Base-by-base conservation (phyloP, 2,888 invertebrate species). In the Ophion slaviceki region DNA sequence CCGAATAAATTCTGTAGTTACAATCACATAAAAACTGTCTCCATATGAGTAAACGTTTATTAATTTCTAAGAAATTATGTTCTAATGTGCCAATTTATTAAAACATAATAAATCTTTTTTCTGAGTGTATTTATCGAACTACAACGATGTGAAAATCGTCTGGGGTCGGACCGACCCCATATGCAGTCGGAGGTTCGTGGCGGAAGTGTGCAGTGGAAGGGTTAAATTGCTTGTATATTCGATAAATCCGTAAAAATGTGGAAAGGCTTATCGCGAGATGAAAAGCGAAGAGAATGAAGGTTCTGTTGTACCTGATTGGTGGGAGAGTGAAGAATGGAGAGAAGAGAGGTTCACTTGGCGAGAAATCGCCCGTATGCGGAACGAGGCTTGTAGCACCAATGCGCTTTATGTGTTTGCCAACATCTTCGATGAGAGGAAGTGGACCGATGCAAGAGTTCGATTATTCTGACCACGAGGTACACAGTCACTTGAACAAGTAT, bases 371-470 rank as follows among this genome's bases (percentile, higher is more conserved):
- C 53, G 7, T 80, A 64, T 64, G 45, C 59, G n/a, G 10, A 62
- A 71, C 6, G 36, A 57, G 68, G 62, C 57, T 57, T 28, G 76
- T 62, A 76, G 67, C 45, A 47, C 24, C 53, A 72, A 85, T 76
- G 62, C 80, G 71, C 66, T 36, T 68, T 72, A 45, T 71, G 64
- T 79, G 80, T 85, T 85, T 85, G 85, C 82, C 76, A 85, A 82
- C 82, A 82, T 85, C 75, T 80, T 82, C 71, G 83, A 36, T 7
- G 59, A 80, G 67, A 71, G 57, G 80, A 79, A 77, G 57, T 80
- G 84, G 74, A 70, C 45, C 72, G 67, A 40, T 70, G 32, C 28
- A 59, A 77, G 57, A 68, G 59, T 57, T 79, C 66, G 80, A 53
- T 61, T 67, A 80, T 82, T 75, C 80, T 67, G 76, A 80, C 80